A percentile compares a stretch with the other conserved stretches of the same genome.
Evolutionary conservation across 1,140 invertebrate genomes (phyloP).

Genomic region (Mamestra configurata): DNA sequence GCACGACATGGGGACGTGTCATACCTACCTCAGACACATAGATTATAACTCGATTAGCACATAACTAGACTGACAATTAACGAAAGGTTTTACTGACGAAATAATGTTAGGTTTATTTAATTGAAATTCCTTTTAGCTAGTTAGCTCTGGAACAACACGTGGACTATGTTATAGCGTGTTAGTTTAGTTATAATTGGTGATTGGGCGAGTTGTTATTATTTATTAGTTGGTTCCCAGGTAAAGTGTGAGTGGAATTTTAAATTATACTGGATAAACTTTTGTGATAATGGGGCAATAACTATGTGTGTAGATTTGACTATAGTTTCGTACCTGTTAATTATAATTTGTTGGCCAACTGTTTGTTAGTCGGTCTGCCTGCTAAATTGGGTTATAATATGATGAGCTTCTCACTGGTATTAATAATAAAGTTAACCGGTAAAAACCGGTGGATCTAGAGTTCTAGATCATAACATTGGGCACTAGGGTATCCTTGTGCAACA

Average conservation of each 20-base stretch:
- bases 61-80: not conserved
- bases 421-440: too few relatives aligned
- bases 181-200: slow-evolving; percentile 1
- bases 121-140: slow-evolving; percentile 13
- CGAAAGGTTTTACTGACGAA: slow-evolving; percentile 5
- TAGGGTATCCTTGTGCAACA: too few relatives aligned
- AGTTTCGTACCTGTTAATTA: too few relatives aligned
- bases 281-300: not conserved
- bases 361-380: too few relatives aligned
- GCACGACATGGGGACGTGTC: too few relatives aligned
- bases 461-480: too few relatives aligned
- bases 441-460: too few relatives aligned
- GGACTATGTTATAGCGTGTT: too few relatives aligned
- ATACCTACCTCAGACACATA: not conserved
- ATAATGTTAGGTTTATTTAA: slow-evolving; percentile 19
- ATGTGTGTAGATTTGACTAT: not conserved
- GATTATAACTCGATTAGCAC: not conserved
- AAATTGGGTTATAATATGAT: too few relatives aligned
- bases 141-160: slow-evolving; percentile 15
- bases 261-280: not conserved
- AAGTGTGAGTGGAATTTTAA: slow-evolving; percentile 5
- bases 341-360: too few relatives aligned
- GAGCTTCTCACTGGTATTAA: too few relatives aligned
- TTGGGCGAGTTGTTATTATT: not conserved
- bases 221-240: too few relatives aligned